phyloP scores from a whole-genome alignment of 2,113 vertebrate species.

The Oenanthe oenanthe region DNA sequence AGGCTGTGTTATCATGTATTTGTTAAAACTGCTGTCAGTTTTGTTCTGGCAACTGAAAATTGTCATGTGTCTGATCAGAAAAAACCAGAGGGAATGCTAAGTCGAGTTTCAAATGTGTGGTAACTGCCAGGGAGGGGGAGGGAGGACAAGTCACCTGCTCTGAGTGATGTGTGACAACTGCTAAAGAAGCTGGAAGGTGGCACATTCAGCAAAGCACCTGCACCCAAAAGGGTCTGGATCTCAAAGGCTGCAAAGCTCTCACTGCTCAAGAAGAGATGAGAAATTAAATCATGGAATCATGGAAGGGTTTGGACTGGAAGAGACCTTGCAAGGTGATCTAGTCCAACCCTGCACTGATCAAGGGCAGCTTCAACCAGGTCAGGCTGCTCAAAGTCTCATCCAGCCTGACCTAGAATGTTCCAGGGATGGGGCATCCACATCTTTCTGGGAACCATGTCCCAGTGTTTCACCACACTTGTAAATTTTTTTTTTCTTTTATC shows the following conservation, averaged over 20 bases:
- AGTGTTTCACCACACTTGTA: background rate
- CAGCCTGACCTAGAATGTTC: background rate
- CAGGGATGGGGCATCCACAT: background rate
- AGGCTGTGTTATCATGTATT: background rate
- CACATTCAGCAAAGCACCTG: background rate
- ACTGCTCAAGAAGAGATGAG: background rate
- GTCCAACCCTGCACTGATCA: background rate
- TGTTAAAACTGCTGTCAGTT: background rate
- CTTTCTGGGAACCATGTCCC: background rate
- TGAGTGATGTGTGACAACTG: background rate
- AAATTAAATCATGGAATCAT: background rate
- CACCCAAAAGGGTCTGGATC: background rate
- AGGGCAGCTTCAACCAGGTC: background rate
- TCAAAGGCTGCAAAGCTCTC: background rate
- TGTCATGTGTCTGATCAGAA: background rate
- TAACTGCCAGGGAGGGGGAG: background rate
- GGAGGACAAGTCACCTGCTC: background rate
- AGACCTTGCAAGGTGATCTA: background rate
- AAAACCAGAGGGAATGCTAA: background rate
- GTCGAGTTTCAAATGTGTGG: background rate
- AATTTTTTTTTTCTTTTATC: background rate
- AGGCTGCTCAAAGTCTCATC: background rate
- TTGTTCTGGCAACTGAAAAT: background rate
- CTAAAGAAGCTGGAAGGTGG: background rate
- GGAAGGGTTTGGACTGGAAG: background rate